A percentile compares a stretch with the other conserved stretches of the same genome.
Conservation (phyloP, 1,140 invertebrate species). For the Drosophila setifemur region DNA sequence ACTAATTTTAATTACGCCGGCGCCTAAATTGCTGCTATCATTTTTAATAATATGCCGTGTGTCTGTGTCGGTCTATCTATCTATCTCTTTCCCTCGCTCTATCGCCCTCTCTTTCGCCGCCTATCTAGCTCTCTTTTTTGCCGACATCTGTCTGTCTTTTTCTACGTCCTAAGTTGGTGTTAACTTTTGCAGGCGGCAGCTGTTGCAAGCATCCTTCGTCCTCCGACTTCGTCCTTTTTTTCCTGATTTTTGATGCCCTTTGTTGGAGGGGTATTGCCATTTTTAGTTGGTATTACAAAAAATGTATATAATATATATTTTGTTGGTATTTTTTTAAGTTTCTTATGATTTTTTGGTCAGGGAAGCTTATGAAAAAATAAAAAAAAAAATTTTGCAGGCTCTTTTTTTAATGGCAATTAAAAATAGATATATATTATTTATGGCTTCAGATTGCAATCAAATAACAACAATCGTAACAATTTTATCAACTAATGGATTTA, state of each 20-base stretch:
- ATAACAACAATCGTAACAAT: no score
- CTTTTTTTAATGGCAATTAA: no score
- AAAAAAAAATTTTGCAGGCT: no score
- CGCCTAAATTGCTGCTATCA: conserved; percentile 76
- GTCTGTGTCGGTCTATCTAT: neutral
- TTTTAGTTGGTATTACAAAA: no score
- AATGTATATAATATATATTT: no score
- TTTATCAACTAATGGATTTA: no score
- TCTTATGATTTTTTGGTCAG: no score
- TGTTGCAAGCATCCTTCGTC: conserved; percentile 45
- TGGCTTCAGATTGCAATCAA: no score
- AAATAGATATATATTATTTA: no score
- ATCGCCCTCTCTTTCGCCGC: conserved; percentile 1
- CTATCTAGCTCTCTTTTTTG: conserved; percentile 15
- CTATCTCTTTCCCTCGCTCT: neutral
- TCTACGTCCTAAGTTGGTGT: conserved; percentile 49
- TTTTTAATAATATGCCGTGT: conserved; percentile 75
- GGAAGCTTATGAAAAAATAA: no score
- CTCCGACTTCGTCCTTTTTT: conserved; percentile 5
- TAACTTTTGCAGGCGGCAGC: conserved; percentile 66
- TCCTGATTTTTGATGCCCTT: conserved; percentile 1
- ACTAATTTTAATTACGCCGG: conserved; percentile 77
- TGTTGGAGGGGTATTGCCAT: no score
- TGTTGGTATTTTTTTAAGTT: no score
- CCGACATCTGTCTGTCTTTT: conserved; percentile 21